Percentiles rank a stretch among this genome's conserved stretches.
phyloP scores from a whole-genome alignment of 2,797 vertebrate genomes.

The Tokudaia tokunoshimensis region DNA sequence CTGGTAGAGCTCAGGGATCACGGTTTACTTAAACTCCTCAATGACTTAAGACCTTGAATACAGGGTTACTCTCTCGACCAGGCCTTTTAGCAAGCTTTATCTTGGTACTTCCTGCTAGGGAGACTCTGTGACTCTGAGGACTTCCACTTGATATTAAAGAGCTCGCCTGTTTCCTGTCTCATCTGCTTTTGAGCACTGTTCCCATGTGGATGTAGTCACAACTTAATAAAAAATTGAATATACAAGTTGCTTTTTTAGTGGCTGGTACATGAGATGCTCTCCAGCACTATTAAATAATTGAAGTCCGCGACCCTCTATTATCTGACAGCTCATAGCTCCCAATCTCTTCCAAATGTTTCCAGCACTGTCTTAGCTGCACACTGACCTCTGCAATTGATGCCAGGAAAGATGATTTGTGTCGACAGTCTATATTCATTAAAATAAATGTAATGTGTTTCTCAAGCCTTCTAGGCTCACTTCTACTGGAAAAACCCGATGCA shows the following conservation, averaged over 20 bases:
- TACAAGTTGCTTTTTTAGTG: neutral
- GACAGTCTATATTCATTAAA: constrained; percentile 42
- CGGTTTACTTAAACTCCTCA: neutral
- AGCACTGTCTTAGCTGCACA: neutral
- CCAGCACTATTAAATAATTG: neutral
- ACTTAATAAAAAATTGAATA: neutral
- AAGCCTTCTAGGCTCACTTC: constrained; percentile 27
- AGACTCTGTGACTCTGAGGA: neutral
- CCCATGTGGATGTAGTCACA: neutral
- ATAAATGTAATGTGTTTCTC: neutral
- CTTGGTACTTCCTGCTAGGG: neutral
- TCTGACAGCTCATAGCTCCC: neutral
- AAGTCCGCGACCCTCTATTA: neutral
- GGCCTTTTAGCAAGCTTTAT: neutral
- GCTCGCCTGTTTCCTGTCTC: neutral
- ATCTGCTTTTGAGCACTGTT: neutral
- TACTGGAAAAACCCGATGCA: constrained; percentile 60
- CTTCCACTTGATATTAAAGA: neutral
- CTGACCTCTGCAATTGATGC: neutral
- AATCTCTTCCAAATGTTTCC: neutral
- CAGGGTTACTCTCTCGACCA: neutral
- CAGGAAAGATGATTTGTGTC: constrained; percentile 42
- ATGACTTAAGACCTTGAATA: neutral
- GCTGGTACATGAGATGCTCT: neutral
- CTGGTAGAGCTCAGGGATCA: neutral